Base-by-base conservation (phyloP, 2,113 vertebrate species). In the Amazona guildingii region DNA sequence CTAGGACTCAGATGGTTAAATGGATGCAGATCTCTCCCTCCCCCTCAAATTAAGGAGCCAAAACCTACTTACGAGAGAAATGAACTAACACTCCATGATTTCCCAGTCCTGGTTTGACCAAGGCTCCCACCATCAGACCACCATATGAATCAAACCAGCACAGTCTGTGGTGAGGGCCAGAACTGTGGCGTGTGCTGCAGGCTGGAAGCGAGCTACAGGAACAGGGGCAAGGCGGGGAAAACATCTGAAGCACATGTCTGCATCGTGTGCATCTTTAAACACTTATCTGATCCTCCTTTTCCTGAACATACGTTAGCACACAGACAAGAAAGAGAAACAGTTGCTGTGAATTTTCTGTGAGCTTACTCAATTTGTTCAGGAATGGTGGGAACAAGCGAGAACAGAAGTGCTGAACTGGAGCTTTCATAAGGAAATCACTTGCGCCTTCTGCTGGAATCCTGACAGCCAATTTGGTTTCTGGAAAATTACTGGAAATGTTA, bases 191-290 rank as follows among this genome's bases (percentile, higher is more conserved):
- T 7, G 70, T 52, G 80, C 5, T 61, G 64, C 66, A 73, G 81
- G 10, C 75, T 93, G 59, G 59, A 66, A 91, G 3, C 1, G 59
- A 90, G 91, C 63, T 55, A 6, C 66, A 39, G 13, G 6, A 77
- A 43, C 1, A 39, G 46, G 66, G 66, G 5, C 10, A 6, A 78
- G 79, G 92, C 5, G 2, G 64, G 35, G 64, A n/a, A 74, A 88
- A 83, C 86, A 23, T 92, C 92, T 3, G 13, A 44, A 91, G 83
- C 96, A 96, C 92, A 87, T 93, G 93, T 66, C 54, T 83, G 84
- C 13, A 0, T 8, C 2, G 10, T 7, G 64, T 4, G 9, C 1
- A 3, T 28, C 94, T 88, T 90, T 62, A 90, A 93, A 43, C 80
- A n/a, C 88, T 92, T 49, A 39, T 69, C 91, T 70, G 82, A 87